A percentile compares a stretch with the other conserved stretches of the same genome.
These are phyloP conservation scores for Cyprinus carpio DNA, from an alignment of 2,113 vertebrate genomes.

Conservation along the genomic window DNA sequence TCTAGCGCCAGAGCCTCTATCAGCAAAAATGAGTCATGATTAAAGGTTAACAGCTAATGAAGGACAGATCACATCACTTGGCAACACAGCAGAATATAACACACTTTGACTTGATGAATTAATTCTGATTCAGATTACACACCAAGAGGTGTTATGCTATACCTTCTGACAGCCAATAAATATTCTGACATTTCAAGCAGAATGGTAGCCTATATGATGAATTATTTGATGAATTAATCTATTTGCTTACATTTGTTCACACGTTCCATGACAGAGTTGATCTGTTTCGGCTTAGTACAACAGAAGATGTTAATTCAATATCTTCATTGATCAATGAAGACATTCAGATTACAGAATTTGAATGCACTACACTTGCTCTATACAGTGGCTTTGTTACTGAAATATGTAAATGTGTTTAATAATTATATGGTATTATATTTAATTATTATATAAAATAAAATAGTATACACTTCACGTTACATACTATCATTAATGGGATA, in stretches of 20 bases:
- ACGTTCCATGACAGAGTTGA: background rate
- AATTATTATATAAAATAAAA: no score
- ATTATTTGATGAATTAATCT: constrained; percentile 48
- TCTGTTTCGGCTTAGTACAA: constrained; percentile 7
- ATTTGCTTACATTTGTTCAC: constrained; percentile 22
- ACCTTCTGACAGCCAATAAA: constrained; percentile 35
- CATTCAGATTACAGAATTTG: constrained; percentile 19
- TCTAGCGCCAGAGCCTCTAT: constrained; percentile 43
- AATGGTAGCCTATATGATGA: constrained; percentile 47
- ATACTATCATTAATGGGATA: background rate
- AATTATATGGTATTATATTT: no score
- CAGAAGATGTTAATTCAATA: constrained; percentile 37
- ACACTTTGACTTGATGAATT: constrained; percentile 58
- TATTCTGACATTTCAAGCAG: constrained; percentile 37
- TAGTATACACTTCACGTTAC: no score
- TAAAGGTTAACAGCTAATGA: constrained; percentile 55
- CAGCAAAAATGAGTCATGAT: constrained; percentile 44
- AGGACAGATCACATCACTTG: constrained; percentile 53
- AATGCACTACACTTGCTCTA: constrained; percentile 23
- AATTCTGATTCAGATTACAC: constrained; percentile 54
- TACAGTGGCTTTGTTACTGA: background rate
- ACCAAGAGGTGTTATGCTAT: background rate
- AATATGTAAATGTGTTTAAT: background rate
- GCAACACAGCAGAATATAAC: constrained; percentile 43
- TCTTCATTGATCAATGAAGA: constrained; percentile 6